A percentile compares a stretch with the other conserved stretches of the same genome.
These are phyloP conservation scores for Homarus americanus DNA, from an alignment of 1,140 invertebrate genomes.

Conservation along the genomic window DNA sequence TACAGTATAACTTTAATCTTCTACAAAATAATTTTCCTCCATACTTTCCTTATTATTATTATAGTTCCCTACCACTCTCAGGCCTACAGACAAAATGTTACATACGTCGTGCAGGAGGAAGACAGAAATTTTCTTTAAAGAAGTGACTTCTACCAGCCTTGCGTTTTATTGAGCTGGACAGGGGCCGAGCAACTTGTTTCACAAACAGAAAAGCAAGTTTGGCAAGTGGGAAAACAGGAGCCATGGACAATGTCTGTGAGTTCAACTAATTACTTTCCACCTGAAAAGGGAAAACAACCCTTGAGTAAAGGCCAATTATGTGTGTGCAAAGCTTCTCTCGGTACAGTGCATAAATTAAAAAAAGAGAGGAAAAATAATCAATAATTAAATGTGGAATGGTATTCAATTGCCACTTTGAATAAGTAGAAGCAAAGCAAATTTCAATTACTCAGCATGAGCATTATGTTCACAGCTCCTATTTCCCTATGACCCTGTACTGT, in stretches of 20 bases:
- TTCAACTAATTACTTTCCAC: slow-evolving; percentile 20
- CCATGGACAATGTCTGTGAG: slow-evolving; percentile 37
- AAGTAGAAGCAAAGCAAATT: no score
- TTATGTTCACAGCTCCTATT: background rate
- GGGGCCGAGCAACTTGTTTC: slow-evolving; percentile 67
- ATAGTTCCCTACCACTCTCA: background rate
- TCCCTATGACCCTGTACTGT: no score
- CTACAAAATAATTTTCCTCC: background rate
- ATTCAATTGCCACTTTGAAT: no score
- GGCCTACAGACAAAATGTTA: slow-evolving; percentile 1
- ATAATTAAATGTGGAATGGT: no score
- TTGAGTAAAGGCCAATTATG: background rate
- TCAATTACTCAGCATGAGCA: background rate
- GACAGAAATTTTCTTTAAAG: slow-evolving; percentile 65
- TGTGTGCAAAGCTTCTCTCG: background rate
- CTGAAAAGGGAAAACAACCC: slow-evolving; percentile 48
- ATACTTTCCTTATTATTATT: background rate
- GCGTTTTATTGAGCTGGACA: slow-evolving; percentile 59
- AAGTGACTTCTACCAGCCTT: slow-evolving; percentile 53
- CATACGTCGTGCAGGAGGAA: slow-evolving; percentile 64
- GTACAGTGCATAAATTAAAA: background rate
- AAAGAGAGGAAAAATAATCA: background rate
- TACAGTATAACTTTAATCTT: no score
- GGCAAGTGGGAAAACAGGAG: slow-evolving; percentile 64
- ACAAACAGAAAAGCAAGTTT: slow-evolving; percentile 69